Evolutionary conservation across 2,113 vertebrate genomes (phyloP).

Genomic region (Probosciger aterrimus): DNA sequence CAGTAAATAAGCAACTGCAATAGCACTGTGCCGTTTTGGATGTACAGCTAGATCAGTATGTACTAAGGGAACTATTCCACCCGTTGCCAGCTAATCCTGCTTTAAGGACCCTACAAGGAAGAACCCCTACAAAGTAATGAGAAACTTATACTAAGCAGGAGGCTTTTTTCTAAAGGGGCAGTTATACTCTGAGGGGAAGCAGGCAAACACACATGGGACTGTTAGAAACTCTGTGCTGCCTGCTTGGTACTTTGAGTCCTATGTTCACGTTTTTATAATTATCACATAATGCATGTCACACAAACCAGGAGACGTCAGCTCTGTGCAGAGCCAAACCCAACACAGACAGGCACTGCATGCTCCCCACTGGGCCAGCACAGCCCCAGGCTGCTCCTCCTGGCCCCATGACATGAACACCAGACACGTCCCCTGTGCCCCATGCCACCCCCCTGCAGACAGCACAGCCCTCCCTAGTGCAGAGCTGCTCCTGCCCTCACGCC

Average conservation of each 20-base stretch:
- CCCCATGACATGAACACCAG: not conserved
- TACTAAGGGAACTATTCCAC: constrained; percentile 46
- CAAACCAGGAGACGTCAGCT: constrained; percentile 4
- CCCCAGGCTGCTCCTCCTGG: not conserved
- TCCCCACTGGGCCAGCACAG: not conserved
- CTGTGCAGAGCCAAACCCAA: not conserved
- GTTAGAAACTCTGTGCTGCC: not conserved
- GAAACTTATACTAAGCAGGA: constrained; percentile 10
- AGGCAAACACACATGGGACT: not conserved
- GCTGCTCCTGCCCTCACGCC: not conserved
- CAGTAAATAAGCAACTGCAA: constrained; percentile 16
- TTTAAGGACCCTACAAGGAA: constrained; percentile 11
- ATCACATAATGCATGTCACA: not conserved
- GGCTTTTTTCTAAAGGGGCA: constrained; percentile 13
- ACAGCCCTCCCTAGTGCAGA: not conserved
- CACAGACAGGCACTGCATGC: not conserved
- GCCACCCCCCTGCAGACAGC: not conserved
- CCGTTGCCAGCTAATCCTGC: constrained; percentile 28
- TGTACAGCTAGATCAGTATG: constrained; percentile 42
- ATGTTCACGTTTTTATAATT: constrained; percentile 46
- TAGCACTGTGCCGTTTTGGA: not conserved
- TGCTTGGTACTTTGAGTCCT: not conserved
- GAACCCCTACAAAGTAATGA: not conserved
- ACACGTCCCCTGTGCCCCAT: not conserved
- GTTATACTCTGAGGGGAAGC: not conserved